These are phyloP conservation scores for Pyrrhia umbra DNA, from an alignment of 2,888 invertebrate species.

Conservation along the genomic window DNA sequence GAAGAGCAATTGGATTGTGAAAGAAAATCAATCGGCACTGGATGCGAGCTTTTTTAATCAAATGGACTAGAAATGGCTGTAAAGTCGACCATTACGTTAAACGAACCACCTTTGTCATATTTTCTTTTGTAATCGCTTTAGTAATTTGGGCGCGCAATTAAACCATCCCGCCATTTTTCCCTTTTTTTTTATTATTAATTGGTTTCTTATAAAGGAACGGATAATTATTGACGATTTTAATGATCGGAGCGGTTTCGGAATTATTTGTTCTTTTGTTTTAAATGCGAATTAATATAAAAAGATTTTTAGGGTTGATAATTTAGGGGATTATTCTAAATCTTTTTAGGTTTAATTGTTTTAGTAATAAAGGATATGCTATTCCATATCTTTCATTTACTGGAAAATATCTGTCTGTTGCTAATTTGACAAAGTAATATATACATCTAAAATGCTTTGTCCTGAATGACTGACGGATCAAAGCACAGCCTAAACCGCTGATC, in stretches of 20 bases:
- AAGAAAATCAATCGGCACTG: slow-evolving; percentile 84
- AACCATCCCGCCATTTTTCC: slow-evolving; percentile 64
- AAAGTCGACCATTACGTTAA: slow-evolving; percentile 85
- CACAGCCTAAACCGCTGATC: too few relatives aligned
- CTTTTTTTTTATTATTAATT: slow-evolving; percentile 61
- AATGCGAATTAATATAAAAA: slow-evolving; percentile 41
- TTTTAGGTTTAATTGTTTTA: slow-evolving; percentile 23
- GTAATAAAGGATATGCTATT: too few relatives aligned
- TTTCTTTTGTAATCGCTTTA: slow-evolving; percentile 80
- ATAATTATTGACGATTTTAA: slow-evolving; percentile 62
- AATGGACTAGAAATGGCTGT: slow-evolving; percentile 84
- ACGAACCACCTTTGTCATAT: slow-evolving; percentile 87
- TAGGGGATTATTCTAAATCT: slow-evolving; percentile 12
- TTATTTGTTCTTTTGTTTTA: slow-evolving; percentile 55
- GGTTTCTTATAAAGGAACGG: slow-evolving; percentile 55
- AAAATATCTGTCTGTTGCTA: too few relatives aligned
- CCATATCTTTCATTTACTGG: too few relatives aligned
- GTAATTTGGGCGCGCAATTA: slow-evolving; percentile 80
- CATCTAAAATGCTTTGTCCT: too few relatives aligned
- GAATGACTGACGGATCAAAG: too few relatives aligned
- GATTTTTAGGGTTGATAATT: slow-evolving; percentile 16
- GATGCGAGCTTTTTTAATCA: slow-evolving; percentile 86
- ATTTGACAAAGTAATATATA: too few relatives aligned
- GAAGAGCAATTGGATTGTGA: slow-evolving; percentile 73
- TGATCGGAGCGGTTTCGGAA: slow-evolving; percentile 37